Percentiles rank a stretch among this genome's conserved stretches.
Evolutionary conservation across 2,113 vertebrate genomes (phyloP).

Genomic region (Circaetus gallicus): DNA sequence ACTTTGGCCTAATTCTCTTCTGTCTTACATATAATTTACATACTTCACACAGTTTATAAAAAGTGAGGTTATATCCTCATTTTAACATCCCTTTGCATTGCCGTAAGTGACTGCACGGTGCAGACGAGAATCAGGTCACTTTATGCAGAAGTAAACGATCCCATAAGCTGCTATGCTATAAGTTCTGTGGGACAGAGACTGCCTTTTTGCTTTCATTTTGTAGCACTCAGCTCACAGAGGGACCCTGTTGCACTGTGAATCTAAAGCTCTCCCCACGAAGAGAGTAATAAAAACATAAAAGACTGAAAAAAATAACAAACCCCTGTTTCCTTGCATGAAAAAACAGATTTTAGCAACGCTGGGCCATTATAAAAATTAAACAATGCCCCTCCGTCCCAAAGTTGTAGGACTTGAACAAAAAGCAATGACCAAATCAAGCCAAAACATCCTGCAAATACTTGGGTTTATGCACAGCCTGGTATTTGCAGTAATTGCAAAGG

Average conservation of each 20-base stretch:
- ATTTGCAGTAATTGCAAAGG: not conserved
- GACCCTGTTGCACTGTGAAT: not conserved
- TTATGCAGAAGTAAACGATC: not conserved
- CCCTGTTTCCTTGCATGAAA: not conserved
- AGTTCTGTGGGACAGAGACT: not conserved
- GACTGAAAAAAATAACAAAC: not conserved
- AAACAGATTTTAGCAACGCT: not conserved
- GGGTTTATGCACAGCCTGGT: not conserved
- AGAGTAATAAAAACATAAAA: not conserved
- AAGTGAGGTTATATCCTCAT: not conserved
- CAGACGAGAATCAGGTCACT: not conserved
- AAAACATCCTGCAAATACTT: not conserved
- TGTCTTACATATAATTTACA: not conserved
- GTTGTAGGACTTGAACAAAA: not conserved
- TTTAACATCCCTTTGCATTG: not conserved
- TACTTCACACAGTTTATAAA: not conserved
- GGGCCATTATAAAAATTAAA: not conserved
- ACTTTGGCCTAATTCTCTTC: not conserved
- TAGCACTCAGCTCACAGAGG: not conserved
- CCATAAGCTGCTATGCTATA: not conserved
- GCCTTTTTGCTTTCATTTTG: not conserved
- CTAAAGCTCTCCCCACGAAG: not conserved
- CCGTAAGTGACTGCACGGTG: not conserved
- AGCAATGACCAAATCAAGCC: not conserved
- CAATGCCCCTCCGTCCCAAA: not conserved